phyloP scores from a whole-genome alignment of 2,797 vertebrate species.

The Anguilla marmorata region DNA sequence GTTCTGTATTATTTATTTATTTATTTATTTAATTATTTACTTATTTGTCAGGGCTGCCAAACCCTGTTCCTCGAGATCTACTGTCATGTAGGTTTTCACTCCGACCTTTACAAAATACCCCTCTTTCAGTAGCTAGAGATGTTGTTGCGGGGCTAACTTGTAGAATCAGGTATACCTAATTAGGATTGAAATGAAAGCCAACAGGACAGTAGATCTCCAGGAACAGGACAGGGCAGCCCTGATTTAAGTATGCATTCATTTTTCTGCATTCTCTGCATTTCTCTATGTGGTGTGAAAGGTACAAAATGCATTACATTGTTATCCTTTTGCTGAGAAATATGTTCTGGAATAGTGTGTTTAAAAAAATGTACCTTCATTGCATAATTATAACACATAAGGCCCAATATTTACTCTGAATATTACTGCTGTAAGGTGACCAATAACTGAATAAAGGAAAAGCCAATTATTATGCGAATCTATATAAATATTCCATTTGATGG shows the following conservation, averaged over 20 bases:
- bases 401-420: background rate
- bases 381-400: background rate
- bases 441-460: background rate
- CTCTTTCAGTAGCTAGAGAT: no score
- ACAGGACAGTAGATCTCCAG: no score
- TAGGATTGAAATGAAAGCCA: no score
- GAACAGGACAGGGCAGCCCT: no score
- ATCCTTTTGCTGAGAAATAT: background rate
- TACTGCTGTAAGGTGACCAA: background rate
- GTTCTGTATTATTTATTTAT: no score
- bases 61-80: background rate
- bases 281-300: background rate
- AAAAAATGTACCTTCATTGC: background rate
- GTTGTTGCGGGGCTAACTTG: no score
- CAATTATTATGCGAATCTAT: background rate
- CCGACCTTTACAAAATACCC: background rate
- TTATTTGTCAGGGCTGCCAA: background rate
- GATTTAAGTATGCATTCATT: background rate
- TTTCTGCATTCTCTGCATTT: background rate
- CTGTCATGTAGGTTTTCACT: background rate
- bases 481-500: slow-evolving; percentile 17
- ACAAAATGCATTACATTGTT: background rate
- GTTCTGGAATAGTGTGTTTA: background rate
- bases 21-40: background rate
- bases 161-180: no score